Evolutionary conservation across 1,140 invertebrate species (phyloP), one percentile per base, ranked within the genome.

Genomic region (Hypsibius dujardini): DNA sequence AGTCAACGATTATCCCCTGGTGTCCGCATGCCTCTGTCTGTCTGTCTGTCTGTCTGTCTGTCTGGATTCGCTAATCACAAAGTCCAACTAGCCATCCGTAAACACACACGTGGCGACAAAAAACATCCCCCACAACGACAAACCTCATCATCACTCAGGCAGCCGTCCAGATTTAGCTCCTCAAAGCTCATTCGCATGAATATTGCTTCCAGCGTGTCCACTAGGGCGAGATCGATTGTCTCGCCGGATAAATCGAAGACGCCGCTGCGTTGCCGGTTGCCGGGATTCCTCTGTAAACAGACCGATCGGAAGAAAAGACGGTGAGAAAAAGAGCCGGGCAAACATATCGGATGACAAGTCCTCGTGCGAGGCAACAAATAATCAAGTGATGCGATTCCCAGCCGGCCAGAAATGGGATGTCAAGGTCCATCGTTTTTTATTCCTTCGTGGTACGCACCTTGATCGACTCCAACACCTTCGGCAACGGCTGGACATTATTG

Each of bases 101-200:
- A 28, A 28, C 28, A 28, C 28, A 28, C 28, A 28, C 28, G 28
- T 28, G 28, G 28, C 28, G 28, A 28, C 28, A 28, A 28, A 28
- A 28, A 28, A 28, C 28, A 28, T 28, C 28, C 28, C 28, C 28
- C 28, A 28, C 28, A 28, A 28, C 28, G 28, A 28, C 62, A 15
- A 45, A 67, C 62, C 12, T 67, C 62, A 42, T 67, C 62, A 45
- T 67, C 42, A 7, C 12, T 12, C 3, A 67, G 62, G 42, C 62
- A 67, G 12, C 45, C 3, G 12, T 12, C 45, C 12, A 67, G 62
- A 42, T 67, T 67, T 67, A 67, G 42, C 42, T 67, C 62, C 62
- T 67, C 62, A 42, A 67, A 67, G 42, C 62, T 15, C 62, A 67
- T 67, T 7, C 62, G 62, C 62, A 15, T 12, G 62, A 67, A 67